Evolutionary conservation across 2,797 vertebrate genomes (phyloP), one percentile per base, ranked within the genome.

Genomic region (Acrocephalus scirpaceus): DNA sequence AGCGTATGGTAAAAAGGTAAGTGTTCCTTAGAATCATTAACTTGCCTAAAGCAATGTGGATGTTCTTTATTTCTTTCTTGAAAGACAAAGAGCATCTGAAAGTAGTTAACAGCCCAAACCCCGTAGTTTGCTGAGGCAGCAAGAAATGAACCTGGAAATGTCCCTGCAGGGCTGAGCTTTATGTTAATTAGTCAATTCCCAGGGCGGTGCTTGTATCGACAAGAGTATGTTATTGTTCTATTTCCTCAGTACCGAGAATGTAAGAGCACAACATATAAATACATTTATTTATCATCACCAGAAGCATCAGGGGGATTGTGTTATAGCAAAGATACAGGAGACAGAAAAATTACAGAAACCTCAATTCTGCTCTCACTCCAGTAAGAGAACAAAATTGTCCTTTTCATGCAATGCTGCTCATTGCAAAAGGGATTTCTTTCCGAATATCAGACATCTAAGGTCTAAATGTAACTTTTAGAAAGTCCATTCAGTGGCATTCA

Each of bases 81-180:
- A 96, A 97, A 96, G 92, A 94, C 92, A 93, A 88, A 95, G 93
- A 95, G 67, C 96, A 97, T 97, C 93, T 97, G 97, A 97, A 97
- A 96, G 81, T 87, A 94, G 88, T 97, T 97, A 97, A 96, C 73
- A 95, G 62, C 56, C 53, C 89, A 93, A 95, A 96, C 71, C 69
- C 90, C 86, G 71, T 66, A 96, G 95, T 89, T 96, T 97, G 97
- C 96, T 96, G 96, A 97, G 88, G 78, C 92, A 96, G 97, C 92
- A 95, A 97, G 96, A 96, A 96, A 94, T 78, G 87, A 96, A 95
- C 95, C 90, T 96, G 92, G 93, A 96, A 96, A 97, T 92, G 85
- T 93, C 92, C 94, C 96, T 93, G 83, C 92, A 93, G 95, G 94
- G 95, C 93, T 96, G 78, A 79, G 88, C 86, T 96, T 95, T 88